These are phyloP conservation scores for Rhinichthys osculus DNA, from an alignment of 2,797 vertebrate genomes.

Conservation along the genomic window DNA sequence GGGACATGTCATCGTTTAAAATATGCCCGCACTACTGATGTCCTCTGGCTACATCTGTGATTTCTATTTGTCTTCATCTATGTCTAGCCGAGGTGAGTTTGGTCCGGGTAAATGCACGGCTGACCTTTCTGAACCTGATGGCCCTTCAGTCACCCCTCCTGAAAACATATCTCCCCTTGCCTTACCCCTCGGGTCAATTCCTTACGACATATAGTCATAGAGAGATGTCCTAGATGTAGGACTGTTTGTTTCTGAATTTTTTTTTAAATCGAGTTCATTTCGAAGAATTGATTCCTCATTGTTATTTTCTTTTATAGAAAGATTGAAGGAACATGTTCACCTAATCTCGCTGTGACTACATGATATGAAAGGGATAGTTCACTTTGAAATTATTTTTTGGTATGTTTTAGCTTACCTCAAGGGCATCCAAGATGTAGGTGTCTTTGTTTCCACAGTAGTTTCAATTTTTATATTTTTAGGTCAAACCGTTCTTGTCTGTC, in stretches of 20 bases:
- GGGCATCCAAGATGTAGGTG: too few species aligned
- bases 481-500: too few species aligned
- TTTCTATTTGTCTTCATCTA: slow-evolving; percentile 81
- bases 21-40: slow-evolving; percentile 35
- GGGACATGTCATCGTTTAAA: slow-evolving; percentile 36
- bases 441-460: too few species aligned
- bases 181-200: not conserved
- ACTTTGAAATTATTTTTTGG: too few species aligned
- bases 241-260: not conserved
- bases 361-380: too few species aligned
- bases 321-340: not conserved
- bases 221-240: not conserved
- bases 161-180: slow-evolving; percentile 3
- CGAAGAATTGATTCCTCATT: not conserved
- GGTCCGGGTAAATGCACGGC: slow-evolving; percentile 52
- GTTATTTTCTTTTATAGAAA: not conserved
- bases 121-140: slow-evolving; percentile 63
- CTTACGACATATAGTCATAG: slow-evolving; percentile 41
- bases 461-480: too few species aligned
- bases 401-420: too few species aligned
- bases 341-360: not conserved
- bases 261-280: not conserved
- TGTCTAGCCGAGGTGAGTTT: slow-evolving; percentile 65
- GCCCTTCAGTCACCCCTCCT: slow-evolving; percentile 68
- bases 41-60: slow-evolving; percentile 47